Percentiles rank a stretch among this genome's conserved stretches.
phyloP scores from a whole-genome alignment of 2,888 invertebrate genomes.

The Apotomis capreana region DNA sequence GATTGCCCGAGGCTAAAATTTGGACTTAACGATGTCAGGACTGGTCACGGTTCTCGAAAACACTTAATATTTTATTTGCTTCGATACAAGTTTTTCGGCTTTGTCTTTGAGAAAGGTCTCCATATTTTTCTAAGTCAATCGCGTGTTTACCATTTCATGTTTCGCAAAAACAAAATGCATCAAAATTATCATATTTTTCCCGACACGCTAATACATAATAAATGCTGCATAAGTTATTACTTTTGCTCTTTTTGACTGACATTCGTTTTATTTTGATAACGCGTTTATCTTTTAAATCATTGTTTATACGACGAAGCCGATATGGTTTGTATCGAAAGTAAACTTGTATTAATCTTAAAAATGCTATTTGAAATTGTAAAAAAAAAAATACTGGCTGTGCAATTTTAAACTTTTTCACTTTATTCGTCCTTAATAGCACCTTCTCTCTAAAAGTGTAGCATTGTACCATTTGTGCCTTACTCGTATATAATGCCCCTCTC shows the following conservation, averaged over 20 bases:
- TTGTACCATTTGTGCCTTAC: constrained; percentile 35
- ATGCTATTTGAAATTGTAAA: constrained; percentile 9
- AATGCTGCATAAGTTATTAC: constrained; percentile 4
- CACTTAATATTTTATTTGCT: not conserved
- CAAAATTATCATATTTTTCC: constrained; percentile 6
- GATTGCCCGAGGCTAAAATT: not conserved
- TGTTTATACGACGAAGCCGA: not conserved
- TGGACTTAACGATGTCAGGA: not conserved
- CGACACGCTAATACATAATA: not conserved
- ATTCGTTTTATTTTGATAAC: not conserved
- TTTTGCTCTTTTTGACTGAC: constrained; percentile 1
- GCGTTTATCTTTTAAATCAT: no score
- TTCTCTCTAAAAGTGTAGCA: constrained; percentile 22
- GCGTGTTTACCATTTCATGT: not conserved
- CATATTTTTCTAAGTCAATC: not conserved
- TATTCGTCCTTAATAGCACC: constrained; percentile 33
- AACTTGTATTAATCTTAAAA: constrained; percentile 1
- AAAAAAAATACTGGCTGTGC: constrained; percentile 26
- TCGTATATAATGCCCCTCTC: constrained; percentile 24
- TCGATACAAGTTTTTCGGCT: constrained; percentile 6
- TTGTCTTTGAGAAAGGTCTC: not conserved
- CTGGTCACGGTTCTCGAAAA: not conserved
- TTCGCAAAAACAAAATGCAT: not conserved
- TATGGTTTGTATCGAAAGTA: not conserved
- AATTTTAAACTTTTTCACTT: constrained; percentile 30